Evolutionary conservation across 2,888 invertebrate species (phyloP), one percentile per base, ranked within the genome.

Genomic region (Oligia latruncula): DNA sequence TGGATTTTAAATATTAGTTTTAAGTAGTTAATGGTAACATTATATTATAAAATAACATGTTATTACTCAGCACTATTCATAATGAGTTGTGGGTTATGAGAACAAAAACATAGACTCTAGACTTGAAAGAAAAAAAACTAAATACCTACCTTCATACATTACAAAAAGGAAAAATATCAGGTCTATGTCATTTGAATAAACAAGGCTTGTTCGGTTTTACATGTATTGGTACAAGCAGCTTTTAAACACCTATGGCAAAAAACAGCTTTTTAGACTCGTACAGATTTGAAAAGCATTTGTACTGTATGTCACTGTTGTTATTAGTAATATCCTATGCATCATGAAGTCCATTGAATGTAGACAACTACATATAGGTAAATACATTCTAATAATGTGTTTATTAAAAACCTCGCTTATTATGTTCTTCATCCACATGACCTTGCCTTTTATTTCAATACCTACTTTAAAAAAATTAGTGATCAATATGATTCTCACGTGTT

Each of bases 11-110:
- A 91, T 93, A 90, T 93, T 96, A 96, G 94, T 91, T 92, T 17
- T 96, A 96, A 95, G 95, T 96, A 96, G 96, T 93, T 95, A 95
- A 95, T 95, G 89, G 85, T 94, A 87, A 89, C 88, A 88, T 83
- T 81, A 81, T 84, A 84, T 82, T 80, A 78, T 82, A 84, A 82
- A 81, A 78, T 80, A 91, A 90, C 83, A 90, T 87, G 84, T 90
- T 88, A 90, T 91, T 89, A 90, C 88, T 89, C 88, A 89, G 86
- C 89, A 89, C 89, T 90, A 89, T 91, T 89, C 82, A 87, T 82
- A 81, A 83, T 65, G 82, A 81, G 79, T 83, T 81, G 73, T 88
- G 81, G 86, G 80, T 62, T 81, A 74, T 78, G 72, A 87, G 87
- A 90, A 88, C 89, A 86, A 90, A 90, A 87, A 76, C 13, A 17